phyloP scores from a whole-genome alignment of 2,113 vertebrate genomes.

The Chaetops frenatus region DNA sequence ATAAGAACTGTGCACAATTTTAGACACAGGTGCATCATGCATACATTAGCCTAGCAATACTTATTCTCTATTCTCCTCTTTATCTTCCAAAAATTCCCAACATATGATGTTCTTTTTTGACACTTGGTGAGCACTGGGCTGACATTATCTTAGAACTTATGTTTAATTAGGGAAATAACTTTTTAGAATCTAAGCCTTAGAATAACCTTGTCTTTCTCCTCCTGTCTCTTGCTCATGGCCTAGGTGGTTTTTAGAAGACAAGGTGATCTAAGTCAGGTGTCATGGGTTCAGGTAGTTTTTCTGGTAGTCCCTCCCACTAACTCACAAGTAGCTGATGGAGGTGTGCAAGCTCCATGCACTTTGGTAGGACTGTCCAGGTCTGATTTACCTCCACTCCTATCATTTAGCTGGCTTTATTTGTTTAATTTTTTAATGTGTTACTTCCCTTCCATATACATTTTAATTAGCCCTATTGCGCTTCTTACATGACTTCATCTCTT shows the following conservation, averaged over 20 bases:
- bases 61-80: not conserved
- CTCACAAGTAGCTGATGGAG: not conserved
- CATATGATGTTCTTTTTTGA: not conserved
- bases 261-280: not conserved
- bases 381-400: not conserved
- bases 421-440: not conserved
- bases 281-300: not conserved
- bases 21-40: not conserved
- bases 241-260: not conserved
- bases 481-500: not conserved
- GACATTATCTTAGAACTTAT: not conserved
- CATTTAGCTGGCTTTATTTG: not conserved
- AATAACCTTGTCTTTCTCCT: not conserved
- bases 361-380: not conserved
- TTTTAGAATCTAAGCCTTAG: not conserved
- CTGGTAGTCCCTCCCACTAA: not conserved
- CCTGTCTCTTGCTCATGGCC: not conserved
- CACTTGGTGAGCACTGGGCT: not conserved
- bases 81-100: not conserved
- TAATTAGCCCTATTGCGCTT: not conserved
- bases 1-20: not conserved
- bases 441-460: not conserved
- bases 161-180: not conserved
- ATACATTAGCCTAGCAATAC: not conserved
- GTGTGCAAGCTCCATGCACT: not conserved